These are phyloP conservation scores for Sebastes trivittatus DNA, from an alignment of 2,797 vertebrate genomes.

Conservation along the genomic window DNA sequence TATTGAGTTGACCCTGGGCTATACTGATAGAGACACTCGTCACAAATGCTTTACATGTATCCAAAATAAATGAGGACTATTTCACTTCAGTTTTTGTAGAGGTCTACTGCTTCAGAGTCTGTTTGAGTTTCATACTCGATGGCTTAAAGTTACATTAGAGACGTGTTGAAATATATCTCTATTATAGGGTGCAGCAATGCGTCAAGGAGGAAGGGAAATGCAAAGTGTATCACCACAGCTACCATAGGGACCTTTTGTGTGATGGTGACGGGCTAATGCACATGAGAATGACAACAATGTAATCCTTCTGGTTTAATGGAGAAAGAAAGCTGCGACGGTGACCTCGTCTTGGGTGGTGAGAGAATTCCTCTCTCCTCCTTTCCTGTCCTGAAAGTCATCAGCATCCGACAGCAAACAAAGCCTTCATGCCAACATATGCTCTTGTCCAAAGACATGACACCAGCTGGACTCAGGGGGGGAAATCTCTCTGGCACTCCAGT, in stretches of 20 bases:
- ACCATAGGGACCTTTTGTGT: constrained; percentile 16
- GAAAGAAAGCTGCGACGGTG: neutral
- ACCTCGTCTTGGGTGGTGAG: constrained; percentile 25
- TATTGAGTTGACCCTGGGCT: neutral
- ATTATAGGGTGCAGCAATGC: constrained; percentile 15
- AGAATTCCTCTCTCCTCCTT: constrained; percentile 3
- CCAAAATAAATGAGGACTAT: neutral
- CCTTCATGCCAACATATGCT: constrained; percentile 28
- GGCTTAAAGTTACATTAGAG: neutral
- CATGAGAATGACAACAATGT: constrained; percentile 26
- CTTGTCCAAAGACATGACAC: constrained; percentile 40
- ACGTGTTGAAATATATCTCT: constrained; percentile 7
- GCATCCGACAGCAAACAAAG: constrained; percentile 41
- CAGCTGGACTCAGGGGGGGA: constrained; percentile 44
- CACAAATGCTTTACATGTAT: neutral
- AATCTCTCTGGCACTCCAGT: constrained; percentile 41
- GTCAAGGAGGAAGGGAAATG: constrained; percentile 2
- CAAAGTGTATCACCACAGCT: constrained; percentile 6
- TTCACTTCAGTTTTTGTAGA: neutral
- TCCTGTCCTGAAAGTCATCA: constrained; percentile 11
- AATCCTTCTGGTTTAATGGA: constrained; percentile 32
- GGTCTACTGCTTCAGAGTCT: neutral
- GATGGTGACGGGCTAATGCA: neutral
- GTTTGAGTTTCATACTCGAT: neutral
- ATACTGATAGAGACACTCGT: neutral